A percentile compares a stretch with the other conserved stretches of the same genome.
Evolutionary conservation across 2,113 vertebrate genomes (phyloP).

Genomic region (Peromyscus maniculatus): DNA sequence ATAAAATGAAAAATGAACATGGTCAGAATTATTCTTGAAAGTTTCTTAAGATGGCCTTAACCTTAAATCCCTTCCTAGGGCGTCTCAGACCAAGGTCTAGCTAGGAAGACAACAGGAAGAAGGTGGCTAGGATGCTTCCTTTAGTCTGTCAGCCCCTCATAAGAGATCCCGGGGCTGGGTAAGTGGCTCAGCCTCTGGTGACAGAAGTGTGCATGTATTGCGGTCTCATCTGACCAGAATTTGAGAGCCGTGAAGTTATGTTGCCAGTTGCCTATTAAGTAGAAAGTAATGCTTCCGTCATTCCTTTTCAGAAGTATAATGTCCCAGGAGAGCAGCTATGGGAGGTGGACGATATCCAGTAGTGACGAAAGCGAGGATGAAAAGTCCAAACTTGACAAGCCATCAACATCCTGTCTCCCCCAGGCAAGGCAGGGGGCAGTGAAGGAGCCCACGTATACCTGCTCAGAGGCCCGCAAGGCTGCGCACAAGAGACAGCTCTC

Average conservation of each 20-base stretch:
- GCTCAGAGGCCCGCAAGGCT: slow-evolving; percentile 92
- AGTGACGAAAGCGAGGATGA: slow-evolving; percentile 97
- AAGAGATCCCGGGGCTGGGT: not conserved
- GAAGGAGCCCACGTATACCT: slow-evolving; percentile 69
- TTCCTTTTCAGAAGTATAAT: slow-evolving; percentile 64
- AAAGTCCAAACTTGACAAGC: slow-evolving; percentile 79
- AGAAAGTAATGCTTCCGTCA: not conserved
- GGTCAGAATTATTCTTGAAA: not conserved
- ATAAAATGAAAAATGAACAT: not conserved
- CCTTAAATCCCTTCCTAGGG: not conserved
- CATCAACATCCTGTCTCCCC: slow-evolving; percentile 69
- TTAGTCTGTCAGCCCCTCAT: not conserved
- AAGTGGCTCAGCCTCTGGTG: not conserved
- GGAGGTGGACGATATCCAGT: slow-evolving; percentile 96
- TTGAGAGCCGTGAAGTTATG: not conserved
- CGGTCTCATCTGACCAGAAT: not conserved
- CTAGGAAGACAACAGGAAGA: not conserved
- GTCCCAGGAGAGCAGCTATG: slow-evolving; percentile 93
- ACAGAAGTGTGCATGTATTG: not conserved
- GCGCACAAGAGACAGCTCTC: slow-evolving; percentile 88
- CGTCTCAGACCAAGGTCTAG: not conserved
- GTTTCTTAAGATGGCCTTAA: not conserved
- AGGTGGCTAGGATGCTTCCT: not conserved
- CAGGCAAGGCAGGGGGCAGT: fast-evolving
- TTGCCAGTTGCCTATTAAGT: fast-evolving